Evolutionary conservation across 2,797 vertebrate genomes (phyloP), one percentile per base, ranked within the genome.

Genomic region (Siniperca undulata): DNA sequence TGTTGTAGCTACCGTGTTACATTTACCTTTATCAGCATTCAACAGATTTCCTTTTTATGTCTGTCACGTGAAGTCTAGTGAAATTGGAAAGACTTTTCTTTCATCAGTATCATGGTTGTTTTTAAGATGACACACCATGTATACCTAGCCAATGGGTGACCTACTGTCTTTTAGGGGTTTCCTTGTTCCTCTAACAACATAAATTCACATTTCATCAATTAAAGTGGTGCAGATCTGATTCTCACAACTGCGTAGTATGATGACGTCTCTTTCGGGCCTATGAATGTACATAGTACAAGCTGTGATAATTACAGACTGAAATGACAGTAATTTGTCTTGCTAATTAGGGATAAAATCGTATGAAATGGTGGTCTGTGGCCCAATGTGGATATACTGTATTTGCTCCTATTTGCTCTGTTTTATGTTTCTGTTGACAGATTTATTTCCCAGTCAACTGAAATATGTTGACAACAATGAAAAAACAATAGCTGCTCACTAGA

Each of bases 401-500:
- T 12, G 3, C 14, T 48, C 4, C 22, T 24, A 14, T 42, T 27
- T 8, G 13, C 38, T 59, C 27, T 7, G 17, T 50, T 59, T 42
- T 24, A 30, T 16, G 5, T 56, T 20, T 69, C 12, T 50, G 12
- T 14, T 2, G 5, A 48, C 6, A 64, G n/a, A 72, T 67, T 0
- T 19, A 52, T 58, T 42, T 61, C 13, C 7, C 22, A 56, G 24
- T 19, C 24, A 44, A 27, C 16, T 56, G n/a, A 12, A 27, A 36
- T 44, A 19, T 59, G 19, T 20, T 59, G 27, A 13, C 20, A 14
- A 16, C 36, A 77, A 10, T 44, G 17, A 69, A 59, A 38, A 44
- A 58, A 24, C 30, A 72, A 19, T 8, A 14, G 6, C 30, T 65
- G 59, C 36, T 38, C 94, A 89, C 89, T 91, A 95, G 95, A 85